Base-by-base conservation (phyloP, 2,888 invertebrate genomes). In the Nesidiocoris tenuis region DNA sequence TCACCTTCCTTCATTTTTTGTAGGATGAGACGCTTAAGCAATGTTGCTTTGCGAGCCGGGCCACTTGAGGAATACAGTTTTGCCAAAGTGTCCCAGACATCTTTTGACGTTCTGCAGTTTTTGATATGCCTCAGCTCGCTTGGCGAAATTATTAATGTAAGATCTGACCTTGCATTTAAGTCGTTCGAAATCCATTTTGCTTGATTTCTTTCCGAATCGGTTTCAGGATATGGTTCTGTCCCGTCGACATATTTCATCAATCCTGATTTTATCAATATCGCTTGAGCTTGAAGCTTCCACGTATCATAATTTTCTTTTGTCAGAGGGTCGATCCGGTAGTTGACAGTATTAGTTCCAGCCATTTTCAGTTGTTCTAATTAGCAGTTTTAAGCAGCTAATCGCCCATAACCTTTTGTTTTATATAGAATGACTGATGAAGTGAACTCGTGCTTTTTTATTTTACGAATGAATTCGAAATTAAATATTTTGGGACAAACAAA, bases 231-330 rank as follows among this genome's bases (percentile, higher is more conserved):
- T 17, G 68, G 68, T 12, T 7, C 2, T 7, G 9, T 2, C 9
- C 68, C 68, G 22, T 7, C 17, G 2, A 68, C 68, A 56, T 68
- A 68, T 2, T 19, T 56, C 68, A 55, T 56, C 3, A 54, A n/a
- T 17, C 56, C 68, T 9, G 16, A 22, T 57, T 21, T 68, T 2
- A 68, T 68, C 9, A 68, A 56, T 16, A 68, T 21, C 2, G 68
- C 68, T 18, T 68, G 54, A 3, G 68, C 68, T 68, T 68, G 68
- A 9, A 68, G 12, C 55, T 18, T 22, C 67, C 55, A 54, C 19
- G 67, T 67, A 54, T 54, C 67, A 19, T 67, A 55, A 56, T 68
- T 68, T n/a, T 68, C 68, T 17, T 56, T 68, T 17, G n/a, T 9
- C 9, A 68, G 19, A 56, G 68, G 68, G 17, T 68, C 68, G 9